These are phyloP conservation scores for Cotesia typhae DNA, from an alignment of 1,140 invertebrate genomes.

Conservation along the genomic window DNA sequence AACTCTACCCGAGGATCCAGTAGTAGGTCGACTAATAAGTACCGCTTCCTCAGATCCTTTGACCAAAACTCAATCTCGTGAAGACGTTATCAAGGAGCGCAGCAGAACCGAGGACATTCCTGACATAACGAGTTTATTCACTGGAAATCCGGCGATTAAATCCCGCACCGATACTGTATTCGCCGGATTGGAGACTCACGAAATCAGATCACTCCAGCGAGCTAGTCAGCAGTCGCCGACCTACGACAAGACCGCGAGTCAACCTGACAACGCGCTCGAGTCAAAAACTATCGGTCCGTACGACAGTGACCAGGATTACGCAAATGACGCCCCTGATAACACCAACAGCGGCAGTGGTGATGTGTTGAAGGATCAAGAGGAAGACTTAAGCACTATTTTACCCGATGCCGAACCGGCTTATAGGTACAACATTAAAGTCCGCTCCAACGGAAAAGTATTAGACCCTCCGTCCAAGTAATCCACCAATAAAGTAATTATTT, in stretches of 20 bases:
- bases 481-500: constrained; percentile 27
- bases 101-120: constrained; percentile 53
- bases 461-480: constrained; percentile 64
- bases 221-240: constrained; percentile 14
- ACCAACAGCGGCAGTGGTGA: neutral
- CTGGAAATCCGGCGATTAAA: constrained; percentile 44
- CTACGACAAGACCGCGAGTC: constrained; percentile 25
- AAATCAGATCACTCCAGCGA: constrained; percentile 48
- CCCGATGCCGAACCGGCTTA: constrained; percentile 62
- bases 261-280: constrained; percentile 31
- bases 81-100: constrained; percentile 13
- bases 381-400: constrained; percentile 61
- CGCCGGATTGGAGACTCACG: constrained; percentile 58
- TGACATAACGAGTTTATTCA: constrained; percentile 58
- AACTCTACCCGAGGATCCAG: constrained; percentile 33
- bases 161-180: constrained; percentile 55
- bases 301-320: constrained; percentile 55
- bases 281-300: constrained; percentile 60
- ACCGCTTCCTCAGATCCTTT: constrained; percentile 11
- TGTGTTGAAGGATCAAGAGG: constrained; percentile 51
- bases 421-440: constrained; percentile 64
- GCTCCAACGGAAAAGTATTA: constrained; percentile 65
- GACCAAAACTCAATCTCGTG: neutral
- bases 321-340: constrained; percentile 54
- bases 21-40: constrained; percentile 39